Evolutionary conservation across 2,888 invertebrate genomes (phyloP), one percentile per base, ranked within the genome.

Genomic region (Heliconius charithonia): DNA sequence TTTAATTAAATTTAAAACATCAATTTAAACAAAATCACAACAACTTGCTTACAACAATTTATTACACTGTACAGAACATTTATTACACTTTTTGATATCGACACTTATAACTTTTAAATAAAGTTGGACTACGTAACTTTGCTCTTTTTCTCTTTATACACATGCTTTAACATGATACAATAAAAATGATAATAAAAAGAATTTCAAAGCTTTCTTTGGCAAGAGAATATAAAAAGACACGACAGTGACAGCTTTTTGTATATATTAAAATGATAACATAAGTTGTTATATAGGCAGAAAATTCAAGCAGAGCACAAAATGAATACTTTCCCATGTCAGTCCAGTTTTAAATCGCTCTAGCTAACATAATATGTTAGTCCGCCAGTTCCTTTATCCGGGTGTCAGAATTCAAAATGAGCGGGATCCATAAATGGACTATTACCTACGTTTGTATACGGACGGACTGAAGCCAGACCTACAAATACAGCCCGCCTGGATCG

Each of bases 381-480:
- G 87, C 87, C 86, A 86, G 89, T 89, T 91, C 90, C 90, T 91
- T 92, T 92, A 92, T 91, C 87, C 90, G 87, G 87, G 90, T 93
- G 93, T 94, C 93, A 92, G 93, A 94, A 93, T 94, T 91, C 88
- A 89, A 91, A 93, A 94, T 93, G 92, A 93, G 90, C 87, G 84
- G 86, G 87, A 89, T 89, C 90, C 89, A 89, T 90, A 92, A 92
- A 90, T 91, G 88, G 89, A 89, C 87, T 87, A 88, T 87, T 91
- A 89, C 85, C 84, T 87, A 88, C 85, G 83, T 87, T 84, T 85
- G 83, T 82, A 83, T 83, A 83, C 77, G 85, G 85, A 87, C 89
- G 86, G 88, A 85, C 87, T 88, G 86, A 87, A 85, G 87, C 87
- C 87, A 86, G 86, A 87, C 85, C 90, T 90, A 91, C 94, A 89